Evolutionary conservation across 1,140 invertebrate genomes (phyloP).

Genomic region (Drosophila prosaltans): DNA sequence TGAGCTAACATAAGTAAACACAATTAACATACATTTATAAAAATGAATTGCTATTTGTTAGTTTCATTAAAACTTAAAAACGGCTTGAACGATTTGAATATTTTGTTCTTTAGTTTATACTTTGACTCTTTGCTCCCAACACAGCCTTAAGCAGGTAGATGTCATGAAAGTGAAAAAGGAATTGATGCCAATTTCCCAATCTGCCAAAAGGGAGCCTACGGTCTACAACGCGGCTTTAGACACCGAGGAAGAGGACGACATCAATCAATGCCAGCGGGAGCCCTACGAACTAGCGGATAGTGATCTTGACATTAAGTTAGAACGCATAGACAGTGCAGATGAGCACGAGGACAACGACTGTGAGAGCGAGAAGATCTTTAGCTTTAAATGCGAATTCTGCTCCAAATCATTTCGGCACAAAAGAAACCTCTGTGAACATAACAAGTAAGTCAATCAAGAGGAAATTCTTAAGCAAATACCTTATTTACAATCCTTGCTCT

Average conservation of each 20-base stretch:
- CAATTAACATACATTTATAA: too few species aligned
- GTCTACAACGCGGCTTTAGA: not conserved
- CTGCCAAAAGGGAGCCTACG: not conserved
- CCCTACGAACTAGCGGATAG: slow-evolving; percentile 10
- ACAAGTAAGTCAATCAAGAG: slow-evolving; percentile 1
- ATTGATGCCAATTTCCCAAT: not conserved
- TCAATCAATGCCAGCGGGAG: not conserved
- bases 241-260: not conserved
- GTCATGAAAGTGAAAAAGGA: not conserved
- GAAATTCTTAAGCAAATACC: not conserved
- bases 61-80: too few species aligned
- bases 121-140: too few species aligned
- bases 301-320: slow-evolving; percentile 7
- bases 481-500: not conserved
- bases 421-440: slow-evolving; percentile 13
- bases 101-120: too few species aligned
- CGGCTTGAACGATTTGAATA: too few species aligned
- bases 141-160: not conserved
- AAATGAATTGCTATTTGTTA: too few species aligned
- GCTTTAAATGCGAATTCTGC: slow-evolving; percentile 2
- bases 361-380: too few species aligned
- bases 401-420: slow-evolving; percentile 3
- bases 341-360: not conserved
- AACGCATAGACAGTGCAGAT: not conserved
- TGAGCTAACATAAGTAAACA: too few species aligned